Percentiles rank a stretch among this genome's conserved stretches.
phyloP scores from a whole-genome alignment of 2,888 invertebrate species.

The Cinara cedri region DNA sequence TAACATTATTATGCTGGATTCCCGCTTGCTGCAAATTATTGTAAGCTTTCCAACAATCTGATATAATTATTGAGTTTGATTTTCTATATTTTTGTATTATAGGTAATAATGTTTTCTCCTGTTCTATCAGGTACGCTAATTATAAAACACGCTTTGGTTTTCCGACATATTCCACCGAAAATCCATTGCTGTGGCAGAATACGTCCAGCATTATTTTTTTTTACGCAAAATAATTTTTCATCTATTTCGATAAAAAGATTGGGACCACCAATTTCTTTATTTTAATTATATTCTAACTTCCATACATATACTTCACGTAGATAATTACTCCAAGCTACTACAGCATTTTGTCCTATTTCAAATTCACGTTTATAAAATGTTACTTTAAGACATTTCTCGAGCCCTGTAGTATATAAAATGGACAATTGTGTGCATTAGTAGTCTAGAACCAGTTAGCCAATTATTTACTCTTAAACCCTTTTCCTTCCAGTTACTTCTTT shows the following conservation, averaged over 20 bases:
- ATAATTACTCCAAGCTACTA: too few relatives aligned
- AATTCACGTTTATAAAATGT: background rate
- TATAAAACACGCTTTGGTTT: background rate
- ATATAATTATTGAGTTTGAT: constrained; percentile 10
- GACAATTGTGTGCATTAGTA: too few relatives aligned
- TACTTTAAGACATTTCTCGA: background rate
- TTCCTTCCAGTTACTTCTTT: background rate
- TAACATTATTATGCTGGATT: background rate
- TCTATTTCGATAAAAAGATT: constrained; percentile 14
- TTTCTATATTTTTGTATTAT: background rate
- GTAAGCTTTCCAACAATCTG: constrained; percentile 18
- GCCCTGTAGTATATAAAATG: background rate
- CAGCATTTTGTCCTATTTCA: background rate
- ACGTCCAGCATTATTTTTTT: constrained; percentile 33
- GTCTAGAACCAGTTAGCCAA: too few relatives aligned
- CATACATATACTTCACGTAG: too few relatives aligned
- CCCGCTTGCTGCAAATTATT: background rate
- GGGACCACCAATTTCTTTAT: constrained; percentile 14
- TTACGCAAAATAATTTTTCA: background rate
- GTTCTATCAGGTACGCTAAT: background rate
- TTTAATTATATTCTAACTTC: too few relatives aligned
- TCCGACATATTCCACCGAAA: constrained; percentile 13
- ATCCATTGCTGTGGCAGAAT: constrained; percentile 14
- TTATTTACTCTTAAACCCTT: too few relatives aligned
- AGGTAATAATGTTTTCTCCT: background rate